phyloP scores from a whole-genome alignment of 1,140 invertebrate genomes.

The Meteorus sp. region DNA sequence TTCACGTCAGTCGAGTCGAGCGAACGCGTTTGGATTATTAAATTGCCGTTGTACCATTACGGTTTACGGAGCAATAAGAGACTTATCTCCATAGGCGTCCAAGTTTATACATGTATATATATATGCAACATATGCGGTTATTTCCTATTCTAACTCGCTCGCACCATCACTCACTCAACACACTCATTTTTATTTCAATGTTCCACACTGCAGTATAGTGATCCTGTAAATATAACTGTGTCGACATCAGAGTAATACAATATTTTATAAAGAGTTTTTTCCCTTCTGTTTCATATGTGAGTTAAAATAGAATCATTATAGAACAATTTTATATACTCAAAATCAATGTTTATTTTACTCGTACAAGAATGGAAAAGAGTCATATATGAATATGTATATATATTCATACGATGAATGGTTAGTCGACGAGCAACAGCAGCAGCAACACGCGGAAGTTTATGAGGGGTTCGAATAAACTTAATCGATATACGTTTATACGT shows the following conservation, averaged over 20 bases:
- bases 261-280: not conserved
- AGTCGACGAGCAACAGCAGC: not conserved
- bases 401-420: no score
- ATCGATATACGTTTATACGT: constrained; percentile 11
- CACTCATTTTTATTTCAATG: not conserved
- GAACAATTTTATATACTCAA: not conserved
- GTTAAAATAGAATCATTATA: no score
- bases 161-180: no score
- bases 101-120: constrained; percentile 4
- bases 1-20: constrained; percentile 20
- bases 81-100: constrained; percentile 3
- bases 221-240: constrained; percentile 7
- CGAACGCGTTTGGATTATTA: constrained; percentile 21
- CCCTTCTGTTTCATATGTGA: no score
- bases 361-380: not conserved
- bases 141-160: constrained; percentile 6
- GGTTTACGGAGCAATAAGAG: constrained; percentile 17
- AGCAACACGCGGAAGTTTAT: not conserved
- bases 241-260: not conserved
- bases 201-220: not conserved
- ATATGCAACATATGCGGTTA: constrained; percentile 1
- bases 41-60: constrained; percentile 20
- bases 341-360: not conserved
- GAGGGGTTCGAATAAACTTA: constrained; percentile 16
- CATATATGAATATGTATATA: no score